Evolutionary conservation across 2,113 vertebrate species (phyloP).

Genomic region (Eudorcas thomsonii): DNA sequence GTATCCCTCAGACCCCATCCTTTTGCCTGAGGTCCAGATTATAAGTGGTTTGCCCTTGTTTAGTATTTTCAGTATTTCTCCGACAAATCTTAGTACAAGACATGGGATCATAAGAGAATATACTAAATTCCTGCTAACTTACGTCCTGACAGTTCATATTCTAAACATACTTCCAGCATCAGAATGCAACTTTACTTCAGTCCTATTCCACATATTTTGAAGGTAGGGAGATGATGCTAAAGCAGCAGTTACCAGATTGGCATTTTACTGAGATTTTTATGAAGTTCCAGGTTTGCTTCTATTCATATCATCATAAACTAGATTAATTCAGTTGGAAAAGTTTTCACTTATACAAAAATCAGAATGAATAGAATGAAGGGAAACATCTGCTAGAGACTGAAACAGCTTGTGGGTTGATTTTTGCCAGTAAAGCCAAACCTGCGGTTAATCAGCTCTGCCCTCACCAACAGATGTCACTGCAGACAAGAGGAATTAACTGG

Average conservation of each 20-base stretch:
- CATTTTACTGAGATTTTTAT: neutral
- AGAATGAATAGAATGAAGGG: slow-evolving; percentile 20
- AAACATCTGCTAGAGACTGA: slow-evolving; percentile 43
- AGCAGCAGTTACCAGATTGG: neutral
- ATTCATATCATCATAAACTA: neutral
- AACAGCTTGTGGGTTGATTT: slow-evolving; percentile 18
- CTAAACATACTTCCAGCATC: neutral
- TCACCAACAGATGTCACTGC: slow-evolving; percentile 70
- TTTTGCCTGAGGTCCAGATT: neutral
- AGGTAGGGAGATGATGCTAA: neutral
- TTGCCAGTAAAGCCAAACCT: neutral
- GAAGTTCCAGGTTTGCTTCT: slow-evolving; percentile 22
- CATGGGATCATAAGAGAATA: neutral
- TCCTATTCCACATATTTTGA: neutral
- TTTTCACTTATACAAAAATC: slow-evolving; percentile 46
- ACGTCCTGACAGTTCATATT: neutral
- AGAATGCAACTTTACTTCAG: neutral
- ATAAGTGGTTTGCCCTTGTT: neutral
- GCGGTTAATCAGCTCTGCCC: slow-evolving; percentile 36
- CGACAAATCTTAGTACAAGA: neutral
- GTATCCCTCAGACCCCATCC: neutral
- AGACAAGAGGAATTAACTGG: slow-evolving; percentile 68
- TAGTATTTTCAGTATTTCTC: neutral
- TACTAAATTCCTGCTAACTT: neutral
- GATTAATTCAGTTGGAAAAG: neutral